Evolutionary conservation across 2,797 vertebrate species (phyloP).

Genomic region (Synanceia verrucosa): DNA sequence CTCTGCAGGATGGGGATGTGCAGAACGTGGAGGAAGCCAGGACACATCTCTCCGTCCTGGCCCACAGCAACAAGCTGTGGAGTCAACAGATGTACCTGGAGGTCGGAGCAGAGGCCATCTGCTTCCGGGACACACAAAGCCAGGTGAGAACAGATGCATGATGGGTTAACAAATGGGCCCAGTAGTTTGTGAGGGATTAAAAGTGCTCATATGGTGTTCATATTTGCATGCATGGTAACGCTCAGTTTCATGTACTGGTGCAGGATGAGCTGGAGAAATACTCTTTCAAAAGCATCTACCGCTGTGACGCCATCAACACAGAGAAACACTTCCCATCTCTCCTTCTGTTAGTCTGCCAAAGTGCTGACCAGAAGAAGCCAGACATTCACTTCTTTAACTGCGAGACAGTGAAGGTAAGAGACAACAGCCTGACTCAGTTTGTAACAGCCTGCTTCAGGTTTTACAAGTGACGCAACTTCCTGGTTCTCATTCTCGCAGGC

Average conservation of each 20-base stretch:
- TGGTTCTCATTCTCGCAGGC: conserved; percentile 74
- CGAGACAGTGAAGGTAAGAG: conserved; percentile 67
- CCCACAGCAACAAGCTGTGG: conserved; percentile 84
- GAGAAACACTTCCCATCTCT: conserved; percentile 78
- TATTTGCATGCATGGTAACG: not conserved
- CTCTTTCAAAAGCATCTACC: conserved; percentile 76
- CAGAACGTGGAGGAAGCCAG: conserved; percentile 87
- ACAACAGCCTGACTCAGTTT: not conserved
- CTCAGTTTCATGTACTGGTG: not conserved
- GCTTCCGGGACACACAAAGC: conserved; percentile 71
- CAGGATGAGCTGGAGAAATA: conserved; percentile 88
- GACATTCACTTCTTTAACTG: conserved; percentile 89
- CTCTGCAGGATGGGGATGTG: conserved; percentile 84
- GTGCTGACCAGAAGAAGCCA: conserved; percentile 76
- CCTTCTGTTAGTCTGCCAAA: conserved; percentile 86
- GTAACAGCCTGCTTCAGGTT: conserved; percentile 24
- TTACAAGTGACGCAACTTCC: conserved; percentile 42
- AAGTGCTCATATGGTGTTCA: not conserved
- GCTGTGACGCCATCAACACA: conserved; percentile 80
- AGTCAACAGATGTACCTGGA: conserved; percentile 86
- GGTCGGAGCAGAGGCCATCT: conserved; percentile 45
- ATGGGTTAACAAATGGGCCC: not conserved
- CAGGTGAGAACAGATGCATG: conserved; percentile 56
- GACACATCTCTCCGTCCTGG: conserved; percentile 80
- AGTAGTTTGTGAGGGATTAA: not conserved